A percentile compares a stretch with the other conserved stretches of the same genome.
phyloP scores from a whole-genome alignment of 1,140 invertebrate species.

The Dendroctonus valens region DNA sequence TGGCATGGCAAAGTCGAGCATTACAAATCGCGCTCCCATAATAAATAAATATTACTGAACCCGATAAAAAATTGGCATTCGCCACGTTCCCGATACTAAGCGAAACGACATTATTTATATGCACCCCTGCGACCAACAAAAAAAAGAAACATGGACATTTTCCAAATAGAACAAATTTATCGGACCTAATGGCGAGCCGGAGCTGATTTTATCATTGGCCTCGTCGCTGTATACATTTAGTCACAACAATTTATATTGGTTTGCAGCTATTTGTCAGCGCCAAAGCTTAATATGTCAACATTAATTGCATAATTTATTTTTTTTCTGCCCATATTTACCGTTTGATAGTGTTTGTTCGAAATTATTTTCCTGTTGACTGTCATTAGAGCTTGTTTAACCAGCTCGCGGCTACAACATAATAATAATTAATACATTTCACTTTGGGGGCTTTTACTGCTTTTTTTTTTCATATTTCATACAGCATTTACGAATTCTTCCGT shows the following conservation, averaged over 20 bases:
- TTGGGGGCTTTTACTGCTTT: no score
- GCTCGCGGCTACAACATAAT: no score
- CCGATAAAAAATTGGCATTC: background rate
- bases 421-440: no score
- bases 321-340: slow-evolving; percentile 5
- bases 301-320: slow-evolving; percentile 22
- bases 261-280: slow-evolving; percentile 6
- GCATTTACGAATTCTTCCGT: no score
- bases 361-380: slow-evolving; percentile 7
- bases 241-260: slow-evolving; percentile 15
- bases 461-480: no score
- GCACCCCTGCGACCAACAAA: background rate
- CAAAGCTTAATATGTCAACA: slow-evolving; percentile 18
- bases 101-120: background rate
- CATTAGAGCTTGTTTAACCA: background rate
- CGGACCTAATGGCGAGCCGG: background rate
- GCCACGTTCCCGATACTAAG: background rate
- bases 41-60: no score
- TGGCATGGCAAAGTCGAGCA: no score
- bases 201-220: background rate
- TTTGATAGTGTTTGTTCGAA: background rate
- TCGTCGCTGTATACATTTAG: slow-evolving; percentile 12
- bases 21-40: no score
- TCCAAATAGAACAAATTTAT: slow-evolving; percentile 1
- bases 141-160: background rate